Conservation (phyloP, 2,888 invertebrate genomes). For the Caenorhabditis sinica region DNA sequence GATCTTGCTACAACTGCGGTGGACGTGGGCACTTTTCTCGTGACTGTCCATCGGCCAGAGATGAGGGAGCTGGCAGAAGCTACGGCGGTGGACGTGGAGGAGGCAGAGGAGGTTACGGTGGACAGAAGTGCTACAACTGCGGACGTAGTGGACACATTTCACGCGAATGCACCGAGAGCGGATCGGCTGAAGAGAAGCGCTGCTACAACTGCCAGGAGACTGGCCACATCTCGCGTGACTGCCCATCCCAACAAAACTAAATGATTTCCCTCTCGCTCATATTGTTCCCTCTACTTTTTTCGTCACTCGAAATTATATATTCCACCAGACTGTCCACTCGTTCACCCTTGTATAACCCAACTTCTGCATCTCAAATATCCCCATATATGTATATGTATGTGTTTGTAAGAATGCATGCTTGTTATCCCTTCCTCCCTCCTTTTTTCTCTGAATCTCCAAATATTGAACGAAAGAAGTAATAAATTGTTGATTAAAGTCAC, state of each 20-base stretch:
- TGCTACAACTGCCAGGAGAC: conserved; percentile 91
- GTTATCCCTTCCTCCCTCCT: conserved; percentile 18
- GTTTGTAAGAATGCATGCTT: conserved; percentile 20
- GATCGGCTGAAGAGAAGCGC: conserved; percentile 86
- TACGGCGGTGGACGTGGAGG: conserved; percentile 66
- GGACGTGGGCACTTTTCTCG: conserved; percentile 81
- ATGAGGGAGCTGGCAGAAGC: conserved; percentile 60
- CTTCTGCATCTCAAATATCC: conserved; percentile 58
- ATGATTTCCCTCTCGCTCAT: conserved; percentile 37
- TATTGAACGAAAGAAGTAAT: conserved; percentile 60
- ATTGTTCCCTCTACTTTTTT: conserved; percentile 15
- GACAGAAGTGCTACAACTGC: conserved; percentile 80
- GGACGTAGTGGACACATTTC: conserved; percentile 79
- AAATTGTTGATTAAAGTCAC: conserved; percentile 56
- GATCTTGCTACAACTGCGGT: conserved; percentile 74
- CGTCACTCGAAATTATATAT: conserved; percentile 50
- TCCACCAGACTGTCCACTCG: conserved; percentile 41
- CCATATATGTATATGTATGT: conserved; percentile 58
- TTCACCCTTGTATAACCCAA: conserved; percentile 53
- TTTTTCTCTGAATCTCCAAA: conserved; percentile 32
- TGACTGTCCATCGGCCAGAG: conserved; percentile 77
- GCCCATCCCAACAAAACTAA: conserved; percentile 67
- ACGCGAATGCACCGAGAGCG: conserved; percentile 78
- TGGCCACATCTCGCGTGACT: conserved; percentile 80
- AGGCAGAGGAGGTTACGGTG: conserved; percentile 64